Conservation (phyloP, 2,888 invertebrate species). For the Pediacus dermestoides region DNA sequence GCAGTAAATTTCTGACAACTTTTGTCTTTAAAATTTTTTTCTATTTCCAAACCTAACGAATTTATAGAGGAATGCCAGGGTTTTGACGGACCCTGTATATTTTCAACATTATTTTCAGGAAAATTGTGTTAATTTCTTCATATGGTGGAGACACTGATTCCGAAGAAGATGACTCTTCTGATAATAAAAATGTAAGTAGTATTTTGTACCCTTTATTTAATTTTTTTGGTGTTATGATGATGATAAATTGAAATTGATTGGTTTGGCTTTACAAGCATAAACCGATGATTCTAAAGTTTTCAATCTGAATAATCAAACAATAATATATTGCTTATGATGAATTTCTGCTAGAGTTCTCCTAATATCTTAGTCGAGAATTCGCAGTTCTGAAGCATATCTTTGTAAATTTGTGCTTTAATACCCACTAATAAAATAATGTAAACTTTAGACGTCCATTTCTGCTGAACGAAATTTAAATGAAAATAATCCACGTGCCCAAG, state of each 20-base stretch:
- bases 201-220: constrained; percentile 7
- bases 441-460: not conserved
- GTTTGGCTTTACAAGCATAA: constrained; percentile 9
- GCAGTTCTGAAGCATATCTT: constrained; percentile 46
- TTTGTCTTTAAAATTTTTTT: too few species aligned
- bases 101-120: constrained; percentile 42
- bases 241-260: constrained; percentile 18
- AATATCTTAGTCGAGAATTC: constrained; percentile 38
- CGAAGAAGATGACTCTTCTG: constrained; percentile 46
- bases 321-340: constrained; percentile 41
- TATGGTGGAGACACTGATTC: constrained; percentile 54
- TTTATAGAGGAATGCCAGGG: too few species aligned
- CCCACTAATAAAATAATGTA: not conserved
- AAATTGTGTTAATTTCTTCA: constrained; percentile 58
- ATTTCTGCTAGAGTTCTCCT: constrained; percentile 46
- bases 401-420: too few species aligned
- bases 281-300: constrained; percentile 45
- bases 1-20: too few species aligned
- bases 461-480: constrained; percentile 12
- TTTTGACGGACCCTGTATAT: too few species aligned
- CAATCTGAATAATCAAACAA: constrained; percentile 44
- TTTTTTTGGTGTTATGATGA: constrained; percentile 17
- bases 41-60: too few species aligned
- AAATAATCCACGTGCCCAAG: constrained; percentile 24
- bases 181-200: constrained; percentile 25